Percentiles rank a stretch among this genome's conserved stretches.
phyloP scores from a whole-genome alignment of 2,888 invertebrate genomes.

The Archips crataeganus region DNA sequence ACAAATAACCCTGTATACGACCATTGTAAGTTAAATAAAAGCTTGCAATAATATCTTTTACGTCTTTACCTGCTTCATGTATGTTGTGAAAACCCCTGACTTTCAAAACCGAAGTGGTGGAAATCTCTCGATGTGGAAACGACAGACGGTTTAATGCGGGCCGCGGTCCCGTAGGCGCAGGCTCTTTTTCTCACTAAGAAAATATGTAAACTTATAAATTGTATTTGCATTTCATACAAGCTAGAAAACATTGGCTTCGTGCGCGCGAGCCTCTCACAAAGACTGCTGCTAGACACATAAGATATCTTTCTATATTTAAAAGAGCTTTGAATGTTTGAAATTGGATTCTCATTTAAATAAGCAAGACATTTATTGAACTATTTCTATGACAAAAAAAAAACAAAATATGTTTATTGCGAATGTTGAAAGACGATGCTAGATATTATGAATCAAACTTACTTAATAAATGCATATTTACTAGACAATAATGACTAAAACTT shows the following conservation, averaged over 20 bases:
- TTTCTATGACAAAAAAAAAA: neutral
- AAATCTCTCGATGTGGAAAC: constrained; percentile 44
- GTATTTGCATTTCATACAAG: constrained; percentile 83
- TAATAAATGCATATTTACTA: no score
- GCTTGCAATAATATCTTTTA: neutral
- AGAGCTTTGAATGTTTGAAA: constrained; percentile 5
- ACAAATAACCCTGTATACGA: no score
- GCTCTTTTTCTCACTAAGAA: constrained; percentile 70
- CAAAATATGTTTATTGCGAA: no score
- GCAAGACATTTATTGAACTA: neutral
- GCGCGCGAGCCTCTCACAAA: constrained; percentile 64
- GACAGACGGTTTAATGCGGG: constrained; percentile 48
- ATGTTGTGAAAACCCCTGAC: constrained; percentile 2
- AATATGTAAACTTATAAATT: constrained; percentile 84
- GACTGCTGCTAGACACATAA: constrained; percentile 61
- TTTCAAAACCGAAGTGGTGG: constrained; percentile 40
- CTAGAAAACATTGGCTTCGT: constrained; percentile 77
- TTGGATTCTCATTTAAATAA: constrained; percentile 41
- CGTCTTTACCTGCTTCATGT: neutral
- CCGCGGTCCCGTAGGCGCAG: constrained; percentile 67
- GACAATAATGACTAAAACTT: no score
- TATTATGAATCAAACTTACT: no score
- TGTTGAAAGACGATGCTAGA: no score
- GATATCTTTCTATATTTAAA: constrained; percentile 49
- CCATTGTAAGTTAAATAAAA: no score